Conservation (phyloP, 2,797 vertebrate genomes). For the Molossus molossus region DNA sequence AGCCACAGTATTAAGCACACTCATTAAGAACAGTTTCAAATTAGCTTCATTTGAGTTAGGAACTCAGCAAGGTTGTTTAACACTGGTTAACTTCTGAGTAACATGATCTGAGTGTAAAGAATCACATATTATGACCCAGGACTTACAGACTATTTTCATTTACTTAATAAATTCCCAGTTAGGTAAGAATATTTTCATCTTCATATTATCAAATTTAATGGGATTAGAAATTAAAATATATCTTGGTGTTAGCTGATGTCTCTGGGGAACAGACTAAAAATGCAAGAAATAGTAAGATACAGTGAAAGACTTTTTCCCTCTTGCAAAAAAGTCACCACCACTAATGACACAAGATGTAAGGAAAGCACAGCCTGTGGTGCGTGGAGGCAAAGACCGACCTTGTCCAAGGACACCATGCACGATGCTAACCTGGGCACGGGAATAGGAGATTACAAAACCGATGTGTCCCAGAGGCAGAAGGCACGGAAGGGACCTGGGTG, state of each 20-base stretch:
- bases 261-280: not conserved
- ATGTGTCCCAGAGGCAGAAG: not conserved
- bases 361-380: not conserved
- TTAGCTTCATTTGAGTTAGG: not conserved
- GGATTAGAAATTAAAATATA: not conserved
- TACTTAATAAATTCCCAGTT: not conserved
- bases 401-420: not conserved
- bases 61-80: not conserved
- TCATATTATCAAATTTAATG: not conserved
- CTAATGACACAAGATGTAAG: not conserved
- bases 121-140: not conserved
- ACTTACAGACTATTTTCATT: not conserved
- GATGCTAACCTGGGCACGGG: rapidly evolving
- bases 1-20: not conserved
- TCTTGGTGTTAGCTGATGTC: not conserved
- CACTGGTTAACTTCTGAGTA: not conserved
- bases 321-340: constrained; percentile 1
- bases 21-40: not conserved
- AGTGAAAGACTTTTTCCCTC: not conserved
- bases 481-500: not conserved
- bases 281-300: constrained; percentile 22
- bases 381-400: not conserved
- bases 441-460: not conserved
- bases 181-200: not conserved
- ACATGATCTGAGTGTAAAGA: not conserved